Evolutionary conservation across 2,888 invertebrate species (phyloP), one percentile per base, ranked within the genome.

Genomic region (Magallana nippona): DNA sequence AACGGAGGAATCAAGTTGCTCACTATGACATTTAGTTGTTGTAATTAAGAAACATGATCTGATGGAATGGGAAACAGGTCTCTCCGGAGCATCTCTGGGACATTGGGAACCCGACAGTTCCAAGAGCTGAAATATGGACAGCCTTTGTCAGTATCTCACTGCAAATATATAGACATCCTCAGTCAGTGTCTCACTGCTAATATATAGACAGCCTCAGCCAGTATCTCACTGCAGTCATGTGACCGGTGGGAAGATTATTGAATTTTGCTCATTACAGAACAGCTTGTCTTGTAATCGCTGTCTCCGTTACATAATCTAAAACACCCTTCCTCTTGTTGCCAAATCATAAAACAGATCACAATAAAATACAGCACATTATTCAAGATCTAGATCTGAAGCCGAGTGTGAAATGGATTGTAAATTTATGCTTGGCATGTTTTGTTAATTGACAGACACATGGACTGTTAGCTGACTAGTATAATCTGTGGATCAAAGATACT

Each of bases 321-420:
- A 44, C 44, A 44, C 44, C 5, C 5, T 44, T 44, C 44, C 44
- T 8, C 44, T 44, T 44, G 44, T 44, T 44, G 44, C 44, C 44
- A 44, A 44, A 44, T 44, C 44, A 44, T 44, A 44, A 44, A 44
- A 44, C 44, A 44, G 8, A 11, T 80, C 55, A 55, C 56, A 19
- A 22, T 63, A 71, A 44, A 71, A 71, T 13, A 71, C 19, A 13
- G 10, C 63, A 10, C 15, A 15, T 15, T 11, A 55, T 55, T 55
- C 32, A 79, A 55, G 22, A 55, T 55, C 19, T 55, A 55, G 44
- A 55, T 78, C n/a, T 44, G 55, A 44, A 55, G 55, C 78, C 78
- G 55, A 78, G 55, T 78, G 78, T 55, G 19, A 78, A 78, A 55
- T 27, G 71, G 2, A 71, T 27, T 71, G 71, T 27, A 71, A 71